Conservation (phyloP, 2,797 vertebrate species). For the Malacoraja senta region DNA sequence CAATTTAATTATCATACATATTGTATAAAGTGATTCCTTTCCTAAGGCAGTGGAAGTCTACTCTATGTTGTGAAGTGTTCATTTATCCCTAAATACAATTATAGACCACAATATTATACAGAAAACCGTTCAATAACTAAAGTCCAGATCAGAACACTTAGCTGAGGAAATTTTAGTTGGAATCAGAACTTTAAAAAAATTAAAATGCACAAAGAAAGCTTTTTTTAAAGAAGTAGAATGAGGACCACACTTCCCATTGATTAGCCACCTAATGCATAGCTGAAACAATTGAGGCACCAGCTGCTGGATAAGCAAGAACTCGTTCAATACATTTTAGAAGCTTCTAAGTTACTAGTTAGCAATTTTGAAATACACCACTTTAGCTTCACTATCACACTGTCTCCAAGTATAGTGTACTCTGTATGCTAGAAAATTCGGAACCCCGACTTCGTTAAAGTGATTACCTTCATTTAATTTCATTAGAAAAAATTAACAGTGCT, state of each 20-base stretch:
- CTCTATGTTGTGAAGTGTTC: slow-evolving; percentile 57
- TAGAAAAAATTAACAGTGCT: slow-evolving; percentile 30
- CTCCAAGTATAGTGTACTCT: slow-evolving; percentile 23
- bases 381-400: neutral
- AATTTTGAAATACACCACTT: neutral
- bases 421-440: slow-evolving; percentile 31
- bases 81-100: slow-evolving; percentile 52
- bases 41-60: slow-evolving; percentile 57
- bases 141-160: slow-evolving; percentile 51
- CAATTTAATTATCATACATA: slow-evolving; percentile 57
- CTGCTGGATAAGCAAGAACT: slow-evolving; percentile 43
- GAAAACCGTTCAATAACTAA: slow-evolving; percentile 51
- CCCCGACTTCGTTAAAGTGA: slow-evolving; percentile 6
- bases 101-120: slow-evolving; percentile 56
- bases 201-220: slow-evolving; percentile 54
- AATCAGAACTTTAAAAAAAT: slow-evolving; percentile 54
- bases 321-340: slow-evolving; percentile 25
- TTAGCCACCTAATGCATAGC: slow-evolving; percentile 51
- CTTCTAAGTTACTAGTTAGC: slow-evolving; percentile 13
- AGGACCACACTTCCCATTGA: slow-evolving; percentile 53
- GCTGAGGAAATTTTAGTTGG: slow-evolving; percentile 56
- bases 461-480: slow-evolving; percentile 34
- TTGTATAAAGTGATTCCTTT: slow-evolving; percentile 57
- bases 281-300: slow-evolving; percentile 46
- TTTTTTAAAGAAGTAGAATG: slow-evolving; percentile 44